A percentile compares a stretch with the other conserved stretches of the same genome.
phyloP scores from a whole-genome alignment of 2,888 invertebrate genomes.

The Colletes collaris region DNA sequence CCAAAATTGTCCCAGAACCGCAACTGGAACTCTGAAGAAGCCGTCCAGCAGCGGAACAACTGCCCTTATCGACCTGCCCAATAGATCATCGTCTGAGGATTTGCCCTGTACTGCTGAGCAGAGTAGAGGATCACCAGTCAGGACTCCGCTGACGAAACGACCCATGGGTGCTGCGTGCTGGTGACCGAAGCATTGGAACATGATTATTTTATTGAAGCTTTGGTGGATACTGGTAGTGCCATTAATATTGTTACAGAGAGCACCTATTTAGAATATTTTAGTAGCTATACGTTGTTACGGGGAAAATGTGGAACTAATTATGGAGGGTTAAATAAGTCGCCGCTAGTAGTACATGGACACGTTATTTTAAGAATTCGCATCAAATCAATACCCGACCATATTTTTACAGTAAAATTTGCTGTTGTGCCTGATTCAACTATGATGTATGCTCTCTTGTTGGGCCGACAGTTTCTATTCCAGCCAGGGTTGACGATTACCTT shows the following conservation, averaged over 20 bases:
- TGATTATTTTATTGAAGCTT: slow-evolving; percentile 18
- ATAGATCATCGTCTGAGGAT: neutral
- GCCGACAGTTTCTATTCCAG: slow-evolving; percentile 5
- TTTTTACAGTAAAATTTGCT: neutral
- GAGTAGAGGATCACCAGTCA: neutral
- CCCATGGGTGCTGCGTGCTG: slow-evolving; percentile 8
- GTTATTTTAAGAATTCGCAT: neutral
- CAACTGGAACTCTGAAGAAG: neutral
- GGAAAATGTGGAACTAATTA: neutral
- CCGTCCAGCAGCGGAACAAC: neutral
- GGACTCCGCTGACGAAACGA: neutral
- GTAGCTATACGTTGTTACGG: neutral
- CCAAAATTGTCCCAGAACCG: neutral
- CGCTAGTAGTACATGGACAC: neutral
- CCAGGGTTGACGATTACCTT: neutral
- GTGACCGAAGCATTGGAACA: neutral
- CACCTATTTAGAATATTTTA: slow-evolving; percentile 7
- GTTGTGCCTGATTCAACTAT: slow-evolving; percentile 26
- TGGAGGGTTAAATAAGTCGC: slow-evolving; percentile 25
- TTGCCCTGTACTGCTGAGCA: neutral
- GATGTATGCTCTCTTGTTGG: slow-evolving; percentile 1
- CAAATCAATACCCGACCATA: neutral
- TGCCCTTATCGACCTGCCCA: neutral
- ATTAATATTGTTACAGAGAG: slow-evolving; percentile 14
- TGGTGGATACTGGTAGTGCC: slow-evolving; percentile 15